Base-by-base conservation (phyloP, 1,140 invertebrate genomes). In the Fopius arisanus region DNA sequence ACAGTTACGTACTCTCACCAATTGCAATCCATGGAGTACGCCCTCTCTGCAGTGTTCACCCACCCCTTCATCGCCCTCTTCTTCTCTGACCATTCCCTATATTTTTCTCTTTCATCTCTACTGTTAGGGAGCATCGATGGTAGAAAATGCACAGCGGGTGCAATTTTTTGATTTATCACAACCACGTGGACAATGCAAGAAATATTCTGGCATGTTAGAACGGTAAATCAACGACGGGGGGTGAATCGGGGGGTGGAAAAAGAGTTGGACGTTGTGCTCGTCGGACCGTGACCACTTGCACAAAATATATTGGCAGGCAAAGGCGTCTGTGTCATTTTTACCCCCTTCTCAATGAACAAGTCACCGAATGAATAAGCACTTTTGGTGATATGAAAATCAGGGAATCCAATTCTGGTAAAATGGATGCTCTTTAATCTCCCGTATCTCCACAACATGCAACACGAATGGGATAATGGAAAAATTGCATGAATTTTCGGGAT, bases 121-220 rank as follows among this genome's bases (percentile, higher is more conserved):
- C 54, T 28, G 23, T 28, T 59, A 59, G 54, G 54, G 21, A 59
- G 54, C 54, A 23, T 59, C 54, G 54, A 59, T 59, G 5, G 63
- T 33, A 33, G 63, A 41, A 67, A 37, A 69, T 54, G 67, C 16
- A 70, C 31, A 70, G 65, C 37, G 72, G 33, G 65, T 72, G 75
- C 76, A 28, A 63, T 67, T 68, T 81, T 74, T 74, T 82, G 82
- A 84, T 85, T 84, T 84, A 85, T 84, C 78, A 78, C 67, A 43
- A 74, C 75, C 75, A 82, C 80, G 79, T 84, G 83, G 81, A 85
- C 81, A 83, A 83, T 83, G 81, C 81, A 16, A 59, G 43, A 70
- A 37, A 70, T 54, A 54, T 70, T 41, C 33, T 63, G 43, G 69
- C 69, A 40, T 71, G 31, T 54, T 63, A n/a, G 23, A 29, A 63